Conservation (phyloP, 1,140 invertebrate species). For the Heliothis subflexa region DNA sequence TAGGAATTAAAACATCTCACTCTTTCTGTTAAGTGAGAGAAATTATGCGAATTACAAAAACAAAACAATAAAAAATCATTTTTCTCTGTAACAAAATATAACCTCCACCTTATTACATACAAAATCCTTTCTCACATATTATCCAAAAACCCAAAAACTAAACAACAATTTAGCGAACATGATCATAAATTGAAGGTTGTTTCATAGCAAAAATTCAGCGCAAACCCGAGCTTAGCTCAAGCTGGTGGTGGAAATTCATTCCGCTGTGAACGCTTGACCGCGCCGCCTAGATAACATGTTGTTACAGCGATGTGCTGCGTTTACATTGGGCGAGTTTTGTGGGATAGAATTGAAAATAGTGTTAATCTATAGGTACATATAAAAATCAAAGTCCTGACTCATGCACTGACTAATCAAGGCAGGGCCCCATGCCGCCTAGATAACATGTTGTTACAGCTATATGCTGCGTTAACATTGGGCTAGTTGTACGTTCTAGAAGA, state of each 20-base stretch:
- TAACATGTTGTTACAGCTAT: slow-evolving; percentile 67
- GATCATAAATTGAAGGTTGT: slow-evolving; percentile 17
- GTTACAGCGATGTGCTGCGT: slow-evolving; percentile 55
- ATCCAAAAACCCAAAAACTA: not conserved
- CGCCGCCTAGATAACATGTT: slow-evolving; percentile 69
- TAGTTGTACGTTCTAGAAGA: not conserved
- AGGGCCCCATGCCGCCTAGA: slow-evolving; percentile 52
- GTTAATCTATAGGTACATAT: too few relatives aligned
- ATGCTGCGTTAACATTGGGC: slow-evolving; percentile 42
- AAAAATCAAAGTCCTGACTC: too few relatives aligned
- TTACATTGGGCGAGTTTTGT: slow-evolving; percentile 18
- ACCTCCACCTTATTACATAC: too few relatives aligned
- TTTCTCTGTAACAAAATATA: too few relatives aligned
- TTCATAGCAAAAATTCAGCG: slow-evolving; percentile 31
- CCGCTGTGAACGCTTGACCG: slow-evolving; percentile 58
- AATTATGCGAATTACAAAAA: too few relatives aligned
- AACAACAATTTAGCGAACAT: not conserved
- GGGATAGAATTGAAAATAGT: not conserved
- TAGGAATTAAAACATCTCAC: too few relatives aligned
- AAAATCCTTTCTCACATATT: not conserved
- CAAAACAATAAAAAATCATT: too few relatives aligned
- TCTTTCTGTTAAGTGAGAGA: too few relatives aligned
- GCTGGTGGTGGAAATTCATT: slow-evolving; percentile 53
- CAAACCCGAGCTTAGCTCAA: slow-evolving; percentile 31
- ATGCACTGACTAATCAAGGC: not conserved